phyloP scores from a whole-genome alignment of 92 coral and sea anemone species.

The Zoanthus sociatus region DNA sequence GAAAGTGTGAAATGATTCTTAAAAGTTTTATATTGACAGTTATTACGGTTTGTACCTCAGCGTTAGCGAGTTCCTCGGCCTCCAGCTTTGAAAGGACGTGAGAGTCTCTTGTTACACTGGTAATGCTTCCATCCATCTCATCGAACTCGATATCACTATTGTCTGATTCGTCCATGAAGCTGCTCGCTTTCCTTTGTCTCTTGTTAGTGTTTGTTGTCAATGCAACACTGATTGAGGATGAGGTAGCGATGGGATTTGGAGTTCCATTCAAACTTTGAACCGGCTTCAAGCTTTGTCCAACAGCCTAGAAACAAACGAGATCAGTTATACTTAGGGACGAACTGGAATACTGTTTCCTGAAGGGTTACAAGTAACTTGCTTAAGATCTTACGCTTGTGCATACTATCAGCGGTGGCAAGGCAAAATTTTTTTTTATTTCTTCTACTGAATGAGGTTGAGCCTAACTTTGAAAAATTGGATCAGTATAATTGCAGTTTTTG shows the following conservation, averaged over 20 bases:
- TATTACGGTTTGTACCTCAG: constrained; percentile 66
- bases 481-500: too few species aligned
- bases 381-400: too few species aligned
- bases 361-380: too few species aligned
- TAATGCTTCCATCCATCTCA: constrained; percentile 56
- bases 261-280: constrained; percentile 84
- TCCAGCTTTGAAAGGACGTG: constrained; percentile 83
- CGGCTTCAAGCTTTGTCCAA: constrained; percentile 62
- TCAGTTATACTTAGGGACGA: background rate
- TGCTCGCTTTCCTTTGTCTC: constrained; percentile 75
- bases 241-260: constrained; percentile 85
- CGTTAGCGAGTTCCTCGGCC: constrained; percentile 83
- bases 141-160: constrained; percentile 85
- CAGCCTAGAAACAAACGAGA: constrained; percentile 17
- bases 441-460: too few species aligned
- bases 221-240: constrained; percentile 72
- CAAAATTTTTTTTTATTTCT: too few species aligned
- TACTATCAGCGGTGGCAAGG: too few species aligned
- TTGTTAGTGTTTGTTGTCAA: constrained; percentile 70
- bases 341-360: background rate
- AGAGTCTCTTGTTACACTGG: constrained; percentile 62
- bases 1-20: too few species aligned
- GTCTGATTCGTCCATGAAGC: constrained; percentile 70
- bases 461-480: too few species aligned
- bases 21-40: background rate